These are phyloP conservation scores for Hippocampus comes DNA, from an alignment of 2,113 vertebrate species.

Conservation along the genomic window DNA sequence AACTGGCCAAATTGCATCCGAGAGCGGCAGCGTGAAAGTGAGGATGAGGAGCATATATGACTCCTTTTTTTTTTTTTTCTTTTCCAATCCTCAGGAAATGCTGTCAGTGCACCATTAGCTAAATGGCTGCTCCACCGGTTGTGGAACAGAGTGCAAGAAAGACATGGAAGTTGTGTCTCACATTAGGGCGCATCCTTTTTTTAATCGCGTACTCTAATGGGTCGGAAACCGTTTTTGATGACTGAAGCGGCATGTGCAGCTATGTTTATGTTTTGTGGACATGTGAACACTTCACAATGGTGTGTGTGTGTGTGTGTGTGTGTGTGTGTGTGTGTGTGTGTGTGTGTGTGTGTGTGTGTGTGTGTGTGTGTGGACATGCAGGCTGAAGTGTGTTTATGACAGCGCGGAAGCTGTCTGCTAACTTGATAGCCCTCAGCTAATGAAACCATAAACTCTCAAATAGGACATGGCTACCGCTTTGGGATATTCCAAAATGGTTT, in stretches of 20 bases:
- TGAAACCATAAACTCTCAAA: neutral
- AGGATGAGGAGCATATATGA: conserved; percentile 22
- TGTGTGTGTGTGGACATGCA: neutral
- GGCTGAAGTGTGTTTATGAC: neutral
- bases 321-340: neutral
- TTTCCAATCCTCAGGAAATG: conserved; percentile 39
- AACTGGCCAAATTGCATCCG: conserved; percentile 34
- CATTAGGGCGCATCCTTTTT: conserved; percentile 10
- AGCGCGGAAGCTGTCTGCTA: neutral
- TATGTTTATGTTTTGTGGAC: neutral
- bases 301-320: too few relatives aligned
- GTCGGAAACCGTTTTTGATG: neutral
- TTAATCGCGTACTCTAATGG: neutral
- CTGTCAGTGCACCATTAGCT: conserved; percentile 31
- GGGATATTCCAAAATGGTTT: too few relatives aligned
- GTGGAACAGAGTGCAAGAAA: conserved; percentile 3
- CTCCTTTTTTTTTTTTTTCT: conserved; percentile 2
- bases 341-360: neutral
- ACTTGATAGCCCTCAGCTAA: neutral
- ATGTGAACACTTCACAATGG: neutral
- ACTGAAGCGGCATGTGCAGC: neutral
- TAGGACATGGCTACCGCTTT: too few relatives aligned
- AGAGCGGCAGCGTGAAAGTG: conserved; percentile 14
- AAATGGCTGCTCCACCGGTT: conserved; percentile 23
- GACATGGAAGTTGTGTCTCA: conserved; percentile 7